These are phyloP conservation scores for Sula dactylatra DNA, from an alignment of 2,113 vertebrate genomes.

Conservation along the genomic window DNA sequence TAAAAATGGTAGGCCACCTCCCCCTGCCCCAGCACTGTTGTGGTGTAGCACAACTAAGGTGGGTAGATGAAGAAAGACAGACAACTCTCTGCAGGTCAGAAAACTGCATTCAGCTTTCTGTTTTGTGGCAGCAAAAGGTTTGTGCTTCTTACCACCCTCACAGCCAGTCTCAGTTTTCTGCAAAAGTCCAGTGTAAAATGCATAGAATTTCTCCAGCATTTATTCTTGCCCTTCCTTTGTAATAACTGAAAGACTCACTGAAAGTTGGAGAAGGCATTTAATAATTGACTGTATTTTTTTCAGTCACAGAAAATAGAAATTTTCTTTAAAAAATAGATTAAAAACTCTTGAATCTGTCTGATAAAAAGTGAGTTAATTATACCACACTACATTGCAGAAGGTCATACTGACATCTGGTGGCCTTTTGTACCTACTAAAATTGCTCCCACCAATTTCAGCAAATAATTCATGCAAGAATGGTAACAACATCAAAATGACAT, in stretches of 20 bases:
- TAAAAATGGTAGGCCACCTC: not conserved
- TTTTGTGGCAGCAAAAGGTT: not conserved
- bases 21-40: not conserved
- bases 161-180: not conserved
- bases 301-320: not conserved
- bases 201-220: not conserved
- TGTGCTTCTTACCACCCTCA: not conserved
- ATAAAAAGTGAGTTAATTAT: not conserved
- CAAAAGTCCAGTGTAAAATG: not conserved
- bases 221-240: not conserved
- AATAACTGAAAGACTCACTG: not conserved
- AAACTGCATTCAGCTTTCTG: not conserved
- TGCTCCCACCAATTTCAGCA: not conserved
- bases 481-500: not conserved
- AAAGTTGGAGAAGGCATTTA: not conserved
- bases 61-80: not conserved
- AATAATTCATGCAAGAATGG: not conserved
- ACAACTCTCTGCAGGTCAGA: not conserved
- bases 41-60: not conserved
- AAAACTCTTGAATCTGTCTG: not conserved
- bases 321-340: not conserved
- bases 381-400: not conserved
- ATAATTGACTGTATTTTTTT: not conserved
- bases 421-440: not conserved
- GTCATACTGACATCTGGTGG: slow-evolving; percentile 43